A percentile compares a stretch with the other conserved stretches of the same genome.
These are phyloP conservation scores for Dysmachus trigonus DNA, from an alignment of 2,888 invertebrate species.

Conservation along the genomic window DNA sequence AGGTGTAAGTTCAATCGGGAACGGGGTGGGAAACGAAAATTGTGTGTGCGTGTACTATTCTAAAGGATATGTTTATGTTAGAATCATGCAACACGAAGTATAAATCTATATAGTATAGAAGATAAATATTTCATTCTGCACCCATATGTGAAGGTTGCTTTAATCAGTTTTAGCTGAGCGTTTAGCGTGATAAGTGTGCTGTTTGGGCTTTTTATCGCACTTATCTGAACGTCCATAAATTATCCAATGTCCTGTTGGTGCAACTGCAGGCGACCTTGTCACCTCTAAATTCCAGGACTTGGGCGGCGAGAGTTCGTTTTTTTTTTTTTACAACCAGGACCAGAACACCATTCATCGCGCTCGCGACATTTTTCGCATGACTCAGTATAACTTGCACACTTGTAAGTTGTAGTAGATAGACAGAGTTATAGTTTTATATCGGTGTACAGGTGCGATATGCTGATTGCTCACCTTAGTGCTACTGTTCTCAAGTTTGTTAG, in stretches of 20 bases:
- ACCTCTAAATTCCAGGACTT: not conserved
- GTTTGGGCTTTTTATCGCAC: not conserved
- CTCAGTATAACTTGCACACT: too few relatives aligned
- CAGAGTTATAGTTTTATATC: not conserved
- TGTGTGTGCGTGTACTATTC: not conserved
- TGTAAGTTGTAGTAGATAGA: not conserved
- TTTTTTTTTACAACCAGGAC: not conserved
- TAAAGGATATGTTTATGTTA: not conserved
- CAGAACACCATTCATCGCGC: not conserved
- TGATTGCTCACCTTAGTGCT: not conserved
- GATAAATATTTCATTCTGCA: not conserved
- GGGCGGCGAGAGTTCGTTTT: too few relatives aligned
- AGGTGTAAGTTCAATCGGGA: not conserved
- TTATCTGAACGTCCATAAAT: not conserved
- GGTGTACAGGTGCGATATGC: not conserved
- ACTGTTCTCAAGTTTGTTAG: not conserved
- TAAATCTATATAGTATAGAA: not conserved
- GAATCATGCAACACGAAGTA: not conserved
- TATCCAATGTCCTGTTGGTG: not conserved
- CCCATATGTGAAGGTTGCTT: not conserved
- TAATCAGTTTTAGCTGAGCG: constrained; percentile 13
- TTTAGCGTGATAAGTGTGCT: constrained; percentile 13
- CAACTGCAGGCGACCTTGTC: not conserved
- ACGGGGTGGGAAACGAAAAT: not conserved
- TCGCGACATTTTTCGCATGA: not conserved